phyloP scores from a whole-genome alignment of 2,113 vertebrate species.

The Ondatra zibethicus region DNA sequence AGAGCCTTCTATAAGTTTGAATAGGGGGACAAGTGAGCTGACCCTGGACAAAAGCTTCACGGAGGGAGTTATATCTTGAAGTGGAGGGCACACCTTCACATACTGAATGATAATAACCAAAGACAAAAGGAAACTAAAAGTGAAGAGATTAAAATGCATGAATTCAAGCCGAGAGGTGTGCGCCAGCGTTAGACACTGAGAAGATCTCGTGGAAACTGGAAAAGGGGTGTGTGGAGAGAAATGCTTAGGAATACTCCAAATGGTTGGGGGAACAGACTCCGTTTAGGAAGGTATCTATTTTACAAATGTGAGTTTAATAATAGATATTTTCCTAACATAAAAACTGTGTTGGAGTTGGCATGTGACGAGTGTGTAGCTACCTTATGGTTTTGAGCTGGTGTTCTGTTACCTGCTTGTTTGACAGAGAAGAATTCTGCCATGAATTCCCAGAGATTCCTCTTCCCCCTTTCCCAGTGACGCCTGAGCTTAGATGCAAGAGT shows the following conservation, averaged over 20 bases:
- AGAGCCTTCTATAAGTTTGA: too few relatives aligned
- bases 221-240: rapidly evolving
- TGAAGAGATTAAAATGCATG: neutral
- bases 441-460: neutral
- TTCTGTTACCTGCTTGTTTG: neutral
- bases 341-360: neutral
- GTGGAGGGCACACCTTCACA: neutral
- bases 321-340: neutral
- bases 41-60: neutral
- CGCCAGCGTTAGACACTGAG: neutral
- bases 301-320: neutral
- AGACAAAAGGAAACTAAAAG: neutral
- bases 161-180: neutral
- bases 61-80: neutral
- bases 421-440: neutral
- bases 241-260: rapidly evolving
- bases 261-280: neutral
- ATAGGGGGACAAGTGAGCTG: neutral
- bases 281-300: neutral
- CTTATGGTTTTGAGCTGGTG: neutral
- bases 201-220: neutral
- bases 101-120: neutral
- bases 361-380: neutral
- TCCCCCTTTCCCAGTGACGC: too few relatives aligned
- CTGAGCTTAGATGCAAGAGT: neutral